Conservation (phyloP, 2,113 vertebrate genomes). For the Oostethus manadensis region DNA sequence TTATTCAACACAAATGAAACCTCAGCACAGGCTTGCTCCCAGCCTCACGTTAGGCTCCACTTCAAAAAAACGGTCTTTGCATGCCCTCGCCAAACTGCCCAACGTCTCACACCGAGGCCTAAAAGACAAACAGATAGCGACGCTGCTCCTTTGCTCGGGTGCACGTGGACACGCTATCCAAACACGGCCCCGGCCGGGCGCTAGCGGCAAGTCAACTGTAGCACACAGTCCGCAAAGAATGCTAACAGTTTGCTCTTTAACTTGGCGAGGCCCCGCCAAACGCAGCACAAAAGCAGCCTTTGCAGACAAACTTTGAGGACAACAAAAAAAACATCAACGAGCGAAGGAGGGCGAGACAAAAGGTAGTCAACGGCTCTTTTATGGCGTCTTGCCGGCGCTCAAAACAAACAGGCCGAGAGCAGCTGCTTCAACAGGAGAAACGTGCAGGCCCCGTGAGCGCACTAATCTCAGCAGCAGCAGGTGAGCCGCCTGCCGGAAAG, state of each 20-base stretch:
- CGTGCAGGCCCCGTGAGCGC: constrained; percentile 11
- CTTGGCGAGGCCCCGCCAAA: constrained; percentile 57
- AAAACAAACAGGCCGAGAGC: constrained; percentile 52
- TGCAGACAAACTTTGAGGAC: constrained; percentile 15
- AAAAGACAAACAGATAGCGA: constrained; percentile 56
- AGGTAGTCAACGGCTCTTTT: constrained; percentile 55
- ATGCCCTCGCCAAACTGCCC: constrained; percentile 31
- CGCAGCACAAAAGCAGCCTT: constrained; percentile 45
- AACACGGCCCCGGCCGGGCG: constrained; percentile 37
- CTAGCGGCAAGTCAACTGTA: constrained; percentile 37
- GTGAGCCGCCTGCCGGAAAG: constrained; percentile 48
- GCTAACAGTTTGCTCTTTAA: constrained; percentile 66
- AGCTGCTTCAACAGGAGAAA: constrained; percentile 66
- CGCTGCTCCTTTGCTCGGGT: constrained; percentile 14
- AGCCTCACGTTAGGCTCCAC: constrained; percentile 46
- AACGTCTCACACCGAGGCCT: constrained; percentile 43
- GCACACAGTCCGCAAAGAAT: constrained; percentile 55
- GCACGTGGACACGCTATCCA: constrained; percentile 45
- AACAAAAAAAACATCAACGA: not conserved
- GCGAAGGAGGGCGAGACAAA: constrained; percentile 26
- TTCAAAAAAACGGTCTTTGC: constrained; percentile 30
- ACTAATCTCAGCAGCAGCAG: constrained; percentile 54
- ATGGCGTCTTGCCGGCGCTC: constrained; percentile 38
- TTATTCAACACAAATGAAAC: constrained; percentile 34
- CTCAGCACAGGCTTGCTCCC: constrained; percentile 41